These are phyloP conservation scores for Amiota mariae DNA, from an alignment of 2,888 invertebrate species.

Conservation along the genomic window DNA sequence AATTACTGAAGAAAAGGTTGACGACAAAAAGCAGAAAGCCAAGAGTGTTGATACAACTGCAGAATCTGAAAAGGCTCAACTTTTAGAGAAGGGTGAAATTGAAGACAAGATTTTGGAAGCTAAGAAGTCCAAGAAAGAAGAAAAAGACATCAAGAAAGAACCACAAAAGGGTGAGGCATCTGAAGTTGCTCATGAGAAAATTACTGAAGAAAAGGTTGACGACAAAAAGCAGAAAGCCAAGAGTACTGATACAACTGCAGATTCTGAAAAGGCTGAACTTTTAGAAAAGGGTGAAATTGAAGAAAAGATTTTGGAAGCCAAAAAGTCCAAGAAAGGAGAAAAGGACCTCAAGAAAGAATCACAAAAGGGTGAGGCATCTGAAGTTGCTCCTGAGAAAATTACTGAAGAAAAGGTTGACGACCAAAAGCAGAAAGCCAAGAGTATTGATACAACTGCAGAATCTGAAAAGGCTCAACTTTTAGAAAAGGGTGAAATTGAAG, in stretches of 20 bases:
- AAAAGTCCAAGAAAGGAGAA: constrained; percentile 38
- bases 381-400: constrained; percentile 48
- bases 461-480: constrained; percentile 15
- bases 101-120: constrained; percentile 25
- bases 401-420: constrained; percentile 35
- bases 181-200: constrained; percentile 40
- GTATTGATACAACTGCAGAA: constrained; percentile 19
- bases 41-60: background rate
- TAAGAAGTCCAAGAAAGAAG: background rate
- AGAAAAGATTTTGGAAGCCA: constrained; percentile 30
- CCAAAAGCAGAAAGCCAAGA: constrained; percentile 15
- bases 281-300: constrained; percentile 31
- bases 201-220: constrained; percentile 49
- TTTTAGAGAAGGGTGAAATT: constrained; percentile 4
- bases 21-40: background rate
- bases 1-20: constrained; percentile 22
- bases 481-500: constrained; percentile 28
- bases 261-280: constrained; percentile 35
- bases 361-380: constrained; percentile 32
- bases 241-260: constrained; percentile 36
- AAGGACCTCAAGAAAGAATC: constrained; percentile 22
- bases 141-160: constrained; percentile 14
- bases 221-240: constrained; percentile 41
- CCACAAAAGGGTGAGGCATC: constrained; percentile 32
- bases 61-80: constrained; percentile 1